Evolutionary conservation across 2,113 vertebrate species (phyloP), one percentile per base, ranked within the genome.

Genomic region (Gambusia affinis): DNA sequence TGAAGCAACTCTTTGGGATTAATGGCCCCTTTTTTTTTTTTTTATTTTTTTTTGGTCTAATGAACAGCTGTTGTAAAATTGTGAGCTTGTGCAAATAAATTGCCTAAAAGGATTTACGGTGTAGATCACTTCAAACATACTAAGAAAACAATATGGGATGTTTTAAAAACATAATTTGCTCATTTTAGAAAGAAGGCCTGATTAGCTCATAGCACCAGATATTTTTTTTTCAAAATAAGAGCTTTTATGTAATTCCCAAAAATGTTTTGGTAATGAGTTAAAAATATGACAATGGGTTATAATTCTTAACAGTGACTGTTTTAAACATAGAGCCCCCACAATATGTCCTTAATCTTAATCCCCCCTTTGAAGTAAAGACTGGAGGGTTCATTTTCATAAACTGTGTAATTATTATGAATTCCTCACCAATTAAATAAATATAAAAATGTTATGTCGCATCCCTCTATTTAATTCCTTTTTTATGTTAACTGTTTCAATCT

Each of bases 21-120:
- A 91, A 93, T 85, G 84, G 85, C 71, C 73, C 80, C 81, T 85
- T 27, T 27, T 27, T 27, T 27, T 27, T 27, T 27, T 78, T 83
- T 86, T 74, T 66, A 2, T 30, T 31, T 31, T 31, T 37, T 37
- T 37, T 82, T 76, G 72, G 72, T 77, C 61, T 85, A 76, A 87
- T 78, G 70, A 76, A 65, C 75, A 86, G 37, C 27, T 68, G 11
- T 12, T 44, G 57, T 47, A 11, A 22, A 64, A 42, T 33, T 28
- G 12, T n/a, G 30, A 75, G 69, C 31, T 54, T 24, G 65, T 3
- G 67, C 29, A 72, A 77, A 76, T 57, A 64, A 67, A 80, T 39
- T 64, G 60, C 60, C 70, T 75, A 60, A 72, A 51, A 5, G 7
- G 54, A 24, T 37, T 73, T 28, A 24, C 24, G 24, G 19, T 57